phyloP scores from a whole-genome alignment of 2,113 vertebrate genomes.

The Nyctibius bracteatus region DNA sequence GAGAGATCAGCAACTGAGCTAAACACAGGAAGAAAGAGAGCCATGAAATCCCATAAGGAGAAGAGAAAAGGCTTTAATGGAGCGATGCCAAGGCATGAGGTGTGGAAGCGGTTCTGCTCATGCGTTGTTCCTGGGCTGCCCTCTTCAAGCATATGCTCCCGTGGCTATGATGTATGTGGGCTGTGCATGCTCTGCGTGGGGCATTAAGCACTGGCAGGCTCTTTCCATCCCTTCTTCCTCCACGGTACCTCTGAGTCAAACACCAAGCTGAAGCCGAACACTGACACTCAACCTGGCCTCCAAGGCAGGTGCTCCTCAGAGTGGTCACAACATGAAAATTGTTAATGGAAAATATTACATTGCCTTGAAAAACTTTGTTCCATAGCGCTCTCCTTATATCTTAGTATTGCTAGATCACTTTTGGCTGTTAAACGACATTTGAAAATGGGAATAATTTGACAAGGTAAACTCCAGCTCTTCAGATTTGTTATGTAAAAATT shows the following conservation, averaged over 20 bases:
- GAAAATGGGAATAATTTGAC: neutral
- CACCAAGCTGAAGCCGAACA: neutral
- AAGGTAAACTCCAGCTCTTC: neutral
- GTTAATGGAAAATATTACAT: neutral
- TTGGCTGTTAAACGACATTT: neutral
- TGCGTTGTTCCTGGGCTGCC: neutral
- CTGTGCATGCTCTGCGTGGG: neutral
- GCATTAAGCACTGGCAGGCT: neutral
- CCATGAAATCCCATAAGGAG: neutral
- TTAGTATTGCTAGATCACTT: neutral
- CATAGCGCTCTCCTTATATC: neutral
- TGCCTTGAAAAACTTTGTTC: neutral
- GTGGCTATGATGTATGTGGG: neutral
- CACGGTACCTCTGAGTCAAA: neutral
- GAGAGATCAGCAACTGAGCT: neutral
- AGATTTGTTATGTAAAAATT: neutral
- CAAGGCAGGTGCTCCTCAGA: neutral
- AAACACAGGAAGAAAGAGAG: neutral
- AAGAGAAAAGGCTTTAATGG: neutral
- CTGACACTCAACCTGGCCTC: neutral
- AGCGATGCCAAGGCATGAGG: neutral
- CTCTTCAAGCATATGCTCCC: neutral
- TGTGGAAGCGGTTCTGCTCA: neutral
- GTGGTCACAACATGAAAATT: rapidly evolving
- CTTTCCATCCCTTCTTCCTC: neutral